Evolutionary conservation across 2,113 vertebrate genomes (phyloP), one percentile per base, ranked within the genome.

Genomic region (Nesoenas mayeri): DNA sequence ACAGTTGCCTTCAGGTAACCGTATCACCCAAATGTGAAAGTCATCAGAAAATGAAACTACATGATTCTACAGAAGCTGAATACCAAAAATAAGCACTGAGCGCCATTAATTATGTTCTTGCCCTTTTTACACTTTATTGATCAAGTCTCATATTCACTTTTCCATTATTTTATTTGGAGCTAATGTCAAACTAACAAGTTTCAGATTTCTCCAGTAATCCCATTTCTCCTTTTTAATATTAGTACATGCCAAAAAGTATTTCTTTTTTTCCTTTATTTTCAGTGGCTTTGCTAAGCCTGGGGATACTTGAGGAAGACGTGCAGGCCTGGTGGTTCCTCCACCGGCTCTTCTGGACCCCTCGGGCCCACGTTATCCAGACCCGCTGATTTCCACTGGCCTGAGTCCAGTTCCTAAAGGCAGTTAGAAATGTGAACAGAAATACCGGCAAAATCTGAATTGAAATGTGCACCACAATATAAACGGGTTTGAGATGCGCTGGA

Each of bases 111-210:
- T 14, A 5, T 25, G 6, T 91, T 82, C 71, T 62, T 85, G 44
- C 67, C 89, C 87, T 72, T 75, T 88, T 51, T 67, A 31, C n/a
- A 47, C 34, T 31, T 66, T 91, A 94, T 95, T 86, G 94, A 96
- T 92, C 87, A 91, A 36, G 87, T 86, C 83, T 95, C 89, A 65
- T 67, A 36, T 91, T 94, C 67, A 14, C 67, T 77, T 72, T 75
- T 58, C 56, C 67, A 8, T 91, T 36, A 31, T 50, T 69, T 38
- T 31, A 69, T 75, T 69, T 31, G 34, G 79, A 72, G 48, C 34
- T 40, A 32, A 77, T 60, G 80, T 29, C 72, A 83, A 72, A 65
- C 24, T 2, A 32, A 79, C 53, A 62, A 12, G 62, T 50, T 71
- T 92, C 89, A 22, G 6, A n/a, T 96, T 96, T 88, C 94, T 51